Percentiles rank a stretch among this genome's conserved stretches.
Conservation (phyloP, 2,888 invertebrate species). For the Cetonia aurata region DNA sequence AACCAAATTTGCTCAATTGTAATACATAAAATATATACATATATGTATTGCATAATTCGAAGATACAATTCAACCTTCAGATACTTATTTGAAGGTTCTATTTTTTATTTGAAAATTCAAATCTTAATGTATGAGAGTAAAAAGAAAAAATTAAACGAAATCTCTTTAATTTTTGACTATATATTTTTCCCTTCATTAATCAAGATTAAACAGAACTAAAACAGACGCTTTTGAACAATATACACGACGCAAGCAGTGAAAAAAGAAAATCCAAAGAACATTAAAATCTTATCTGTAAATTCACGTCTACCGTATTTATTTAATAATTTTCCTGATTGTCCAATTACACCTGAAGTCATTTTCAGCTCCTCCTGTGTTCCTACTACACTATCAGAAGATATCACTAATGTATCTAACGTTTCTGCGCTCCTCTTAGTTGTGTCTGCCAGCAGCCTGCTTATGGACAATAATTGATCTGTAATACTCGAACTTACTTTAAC, state of each 20-base stretch:
- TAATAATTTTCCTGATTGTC: constrained; percentile 90
- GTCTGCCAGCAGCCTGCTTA: constrained; percentile 88
- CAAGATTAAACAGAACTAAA: constrained; percentile 64
- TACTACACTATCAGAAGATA: constrained; percentile 77
- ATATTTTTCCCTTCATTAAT: no score
- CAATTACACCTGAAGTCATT: constrained; percentile 87
- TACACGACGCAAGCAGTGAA: constrained; percentile 93
- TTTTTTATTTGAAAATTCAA: no score
- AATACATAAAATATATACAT: no score
- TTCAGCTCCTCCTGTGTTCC: constrained; percentile 86
- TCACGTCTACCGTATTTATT: constrained; percentile 95
- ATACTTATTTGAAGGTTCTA: no score
- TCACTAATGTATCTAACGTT: constrained; percentile 83
- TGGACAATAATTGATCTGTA: constrained; percentile 86
- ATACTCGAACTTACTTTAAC: constrained; percentile 81
- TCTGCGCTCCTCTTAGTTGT: constrained; percentile 89
- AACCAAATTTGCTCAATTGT: no score
- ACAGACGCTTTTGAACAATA: constrained; percentile 90
- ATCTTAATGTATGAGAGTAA: no score
- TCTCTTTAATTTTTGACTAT: no score
- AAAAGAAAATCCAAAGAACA: constrained; percentile 88
- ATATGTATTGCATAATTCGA: no score
- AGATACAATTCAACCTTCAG: no score
- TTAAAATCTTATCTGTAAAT: constrained; percentile 93
- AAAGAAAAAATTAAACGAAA: no score